phyloP scores from a whole-genome alignment of 2,797 vertebrate species.

The Hephaestus fuliginosus region DNA sequence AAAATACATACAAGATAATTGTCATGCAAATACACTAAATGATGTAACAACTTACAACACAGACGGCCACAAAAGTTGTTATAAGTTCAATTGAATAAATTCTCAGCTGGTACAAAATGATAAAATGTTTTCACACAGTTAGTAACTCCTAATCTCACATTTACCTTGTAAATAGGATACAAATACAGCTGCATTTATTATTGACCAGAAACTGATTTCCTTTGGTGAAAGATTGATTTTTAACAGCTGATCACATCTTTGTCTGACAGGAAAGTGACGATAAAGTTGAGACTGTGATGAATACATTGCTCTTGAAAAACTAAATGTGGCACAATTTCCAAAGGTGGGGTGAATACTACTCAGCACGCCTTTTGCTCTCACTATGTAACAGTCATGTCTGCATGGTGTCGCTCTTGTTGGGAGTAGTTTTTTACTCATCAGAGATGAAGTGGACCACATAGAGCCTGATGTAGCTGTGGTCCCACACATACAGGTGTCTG shows the following conservation, averaged over 20 bases:
- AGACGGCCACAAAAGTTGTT: constrained; percentile 8
- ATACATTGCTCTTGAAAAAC: background rate
- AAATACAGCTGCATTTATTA: constrained; percentile 63
- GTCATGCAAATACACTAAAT: constrained; percentile 58
- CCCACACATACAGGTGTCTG: constrained; percentile 92
- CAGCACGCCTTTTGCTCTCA: background rate
- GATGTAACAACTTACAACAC: background rate
- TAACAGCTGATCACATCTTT: constrained; percentile 1
- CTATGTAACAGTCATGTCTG: constrained; percentile 10
- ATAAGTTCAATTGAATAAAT: constrained; percentile 33
- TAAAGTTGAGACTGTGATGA: constrained; percentile 1
- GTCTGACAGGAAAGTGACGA: background rate
- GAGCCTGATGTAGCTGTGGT: constrained; percentile 88
- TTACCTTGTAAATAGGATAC: constrained; percentile 29
- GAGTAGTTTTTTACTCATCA: constrained; percentile 74
- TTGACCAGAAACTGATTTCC: background rate
- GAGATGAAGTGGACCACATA: constrained; percentile 89
- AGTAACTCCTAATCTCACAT: constrained; percentile 39
- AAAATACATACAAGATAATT: constrained; percentile 40
- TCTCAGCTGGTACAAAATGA: constrained; percentile 33
- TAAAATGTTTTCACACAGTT: constrained; percentile 48
- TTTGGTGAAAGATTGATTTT: constrained; percentile 2
- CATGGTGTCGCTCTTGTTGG: background rate
- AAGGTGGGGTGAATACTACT: background rate
- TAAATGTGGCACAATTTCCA: constrained; percentile 5